Evolutionary conservation across 2,113 vertebrate species (phyloP), one percentile per base, ranked within the genome.

Genomic region (Lasiurus cinereus): DNA sequence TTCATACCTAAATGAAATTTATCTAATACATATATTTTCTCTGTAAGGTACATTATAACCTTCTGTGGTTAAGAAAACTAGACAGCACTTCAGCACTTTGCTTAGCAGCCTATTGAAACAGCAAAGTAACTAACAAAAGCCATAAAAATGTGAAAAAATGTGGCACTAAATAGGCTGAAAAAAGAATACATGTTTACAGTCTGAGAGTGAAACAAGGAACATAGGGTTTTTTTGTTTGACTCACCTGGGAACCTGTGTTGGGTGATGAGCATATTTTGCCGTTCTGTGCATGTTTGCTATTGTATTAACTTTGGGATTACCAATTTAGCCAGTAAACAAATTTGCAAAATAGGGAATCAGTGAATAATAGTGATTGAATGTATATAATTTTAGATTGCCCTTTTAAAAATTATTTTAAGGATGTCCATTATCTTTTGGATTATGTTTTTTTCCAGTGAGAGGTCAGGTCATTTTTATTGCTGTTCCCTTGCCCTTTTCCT

Each of bases 51-150:
- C 22, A 36, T 95, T 54, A 79, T 24, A 54, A 39, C 27, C 66
- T 79, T 89, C 19, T 86, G 15, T 22, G 31, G 31, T 80, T 56
- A 56, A 95, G 43, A 89, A 67, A 80, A 90, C 8, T 54, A 80
- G 66, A n/a, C 16, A 70, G 7, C 27, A 50, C n/a, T 36, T 77
- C 4, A 84, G 52, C 76, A 52, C 52, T 52, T 0, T 88, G 54
- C 66, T 27, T 66, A 72, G 33, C 8, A 33, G 7, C 22, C 18
- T 66, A 31, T 77, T 94, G 31, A 89, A 83, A 39, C 27, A 70
- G 21, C 24, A 54, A 46, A 39, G 8, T 92, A 24, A 90, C 86
- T 16, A 67, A 78, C 18, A 79, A 52, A 83, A 62, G 69, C 19
- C 56, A 36, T 48, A 33, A 29, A 56, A 83, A 77, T 67, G 52